Base-by-base conservation (phyloP, 2,888 invertebrate species). In the Pristionchus fissidentatus region DNA sequence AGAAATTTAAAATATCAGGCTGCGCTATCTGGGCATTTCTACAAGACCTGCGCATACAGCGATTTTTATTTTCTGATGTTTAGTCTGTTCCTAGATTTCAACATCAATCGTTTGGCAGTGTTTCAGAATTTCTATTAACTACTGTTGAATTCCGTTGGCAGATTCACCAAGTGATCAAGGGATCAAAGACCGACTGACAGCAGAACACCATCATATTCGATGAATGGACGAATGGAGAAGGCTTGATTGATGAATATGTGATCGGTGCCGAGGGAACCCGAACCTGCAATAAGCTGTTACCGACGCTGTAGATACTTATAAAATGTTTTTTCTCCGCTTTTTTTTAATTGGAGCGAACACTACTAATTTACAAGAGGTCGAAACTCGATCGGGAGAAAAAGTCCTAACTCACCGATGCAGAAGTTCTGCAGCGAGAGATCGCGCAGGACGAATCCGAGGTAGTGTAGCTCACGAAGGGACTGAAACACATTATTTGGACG, bases 361-460 rank as follows among this genome's bases (percentile, higher is more conserved):
- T 3, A 13, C 3, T 52, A 52, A 52, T 15, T 22, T 22, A 52
- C 3, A 4, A 52, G n/a, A 52, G 52, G 15, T n/a, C 52, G 3
- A 52, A 52, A 2, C 15, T 32, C 13, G 35, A 35, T 19, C 38
- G 15, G 19, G 32, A 32, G 19, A 3, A 29, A 60, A 60, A 32
- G 32, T 32, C 32, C 57, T 32, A 32, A 57, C 15, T n/a, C 1
- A 70, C 70, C 70, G 70, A 70, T 70, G 70, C 70, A 70, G 70
- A 70, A 70, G 70, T 41, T 70, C 35, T 41, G 43, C 19, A 32
- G 70, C 43, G 70, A 70, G 43, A 70, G n/a, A 41, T 70, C 70
- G 70, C 70, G 70, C 70, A 70, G 70, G 41, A 70, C 41, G 70
- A 70, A 70, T n/a, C 70, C 70, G 70, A 41, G n/a, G 70, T 70